Evolutionary conservation across 2,113 vertebrate species (phyloP).

Genomic region (Rafetus swinhoei): DNA sequence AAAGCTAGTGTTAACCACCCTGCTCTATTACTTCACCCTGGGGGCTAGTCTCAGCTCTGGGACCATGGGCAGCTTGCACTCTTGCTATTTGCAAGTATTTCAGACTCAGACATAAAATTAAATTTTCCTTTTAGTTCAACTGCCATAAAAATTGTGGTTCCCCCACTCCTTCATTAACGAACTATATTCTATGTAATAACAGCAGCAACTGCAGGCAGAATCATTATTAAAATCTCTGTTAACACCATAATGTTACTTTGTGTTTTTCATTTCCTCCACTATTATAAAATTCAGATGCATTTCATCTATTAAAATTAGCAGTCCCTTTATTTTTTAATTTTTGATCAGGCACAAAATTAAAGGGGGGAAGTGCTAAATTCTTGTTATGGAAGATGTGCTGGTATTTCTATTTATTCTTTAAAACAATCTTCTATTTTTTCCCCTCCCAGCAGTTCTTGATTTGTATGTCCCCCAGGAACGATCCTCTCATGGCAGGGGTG

Average conservation of each 20-base stretch:
- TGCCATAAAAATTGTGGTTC: slow-evolving; percentile 36
- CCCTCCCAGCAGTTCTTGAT: background rate
- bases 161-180: slow-evolving; percentile 62
- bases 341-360: slow-evolving; percentile 62
- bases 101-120: slow-evolving; percentile 26
- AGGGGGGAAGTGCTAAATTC: background rate
- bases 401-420: background rate
- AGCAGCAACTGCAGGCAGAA: slow-evolving; percentile 65
- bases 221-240: slow-evolving; percentile 76
- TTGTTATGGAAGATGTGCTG: background rate
- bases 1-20: background rate
- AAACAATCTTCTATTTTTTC: slow-evolving; percentile 8
- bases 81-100: background rate
- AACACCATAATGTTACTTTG: slow-evolving; percentile 71
- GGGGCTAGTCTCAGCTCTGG: background rate
- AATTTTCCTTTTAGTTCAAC: slow-evolving; percentile 58
- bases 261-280: slow-evolving; percentile 63
- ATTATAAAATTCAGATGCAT: slow-evolving; percentile 74
- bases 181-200: slow-evolving; percentile 63
- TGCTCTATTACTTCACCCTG: background rate
- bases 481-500: background rate
- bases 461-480: background rate
- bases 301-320: slow-evolving; percentile 74
- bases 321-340: slow-evolving; percentile 63
- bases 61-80: background rate